Evolutionary conservation across 30 jellyfish, hydroid and myxozoan genomes (phyloP).

Genomic region (Cassiopea andromeda): DNA sequence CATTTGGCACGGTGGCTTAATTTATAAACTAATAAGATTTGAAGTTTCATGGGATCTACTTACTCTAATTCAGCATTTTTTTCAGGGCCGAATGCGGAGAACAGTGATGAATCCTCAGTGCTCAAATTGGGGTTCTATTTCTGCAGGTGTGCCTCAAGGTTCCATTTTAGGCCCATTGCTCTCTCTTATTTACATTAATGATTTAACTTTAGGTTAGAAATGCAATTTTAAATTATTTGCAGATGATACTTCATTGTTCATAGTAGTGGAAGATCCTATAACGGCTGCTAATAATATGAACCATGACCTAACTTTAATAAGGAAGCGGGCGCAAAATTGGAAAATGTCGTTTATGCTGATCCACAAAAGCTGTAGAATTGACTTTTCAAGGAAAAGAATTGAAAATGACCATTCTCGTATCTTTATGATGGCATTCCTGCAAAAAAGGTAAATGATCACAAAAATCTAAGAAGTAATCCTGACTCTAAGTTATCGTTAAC

Average conservation of each 20-base stretch:
- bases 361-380: too few relatives aligned
- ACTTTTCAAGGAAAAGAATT: neutral
- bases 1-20: neutral
- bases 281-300: neutral
- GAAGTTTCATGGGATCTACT: neutral
- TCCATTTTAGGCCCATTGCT: conserved; percentile 14
- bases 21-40: neutral
- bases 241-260: conserved; percentile 8
- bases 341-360: too few relatives aligned
- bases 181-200: neutral
- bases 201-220: neutral
- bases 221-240: conserved; percentile 1
- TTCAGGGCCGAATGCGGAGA: neutral
- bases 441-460: neutral
- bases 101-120: neutral
- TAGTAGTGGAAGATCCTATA: neutral
- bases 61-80: neutral
- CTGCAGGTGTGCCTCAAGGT: conserved; percentile 41
- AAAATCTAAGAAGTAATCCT: neutral
- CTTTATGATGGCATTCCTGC: neutral
- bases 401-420: neutral
- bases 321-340: neutral
- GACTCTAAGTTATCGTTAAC: too few relatives aligned
- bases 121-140: conserved; percentile 1
- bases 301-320: neutral